Percentiles rank a stretch among this genome's conserved stretches.
Conservation (phyloP, 2,113 vertebrate species). For the Cygnus buccinator region DNA sequence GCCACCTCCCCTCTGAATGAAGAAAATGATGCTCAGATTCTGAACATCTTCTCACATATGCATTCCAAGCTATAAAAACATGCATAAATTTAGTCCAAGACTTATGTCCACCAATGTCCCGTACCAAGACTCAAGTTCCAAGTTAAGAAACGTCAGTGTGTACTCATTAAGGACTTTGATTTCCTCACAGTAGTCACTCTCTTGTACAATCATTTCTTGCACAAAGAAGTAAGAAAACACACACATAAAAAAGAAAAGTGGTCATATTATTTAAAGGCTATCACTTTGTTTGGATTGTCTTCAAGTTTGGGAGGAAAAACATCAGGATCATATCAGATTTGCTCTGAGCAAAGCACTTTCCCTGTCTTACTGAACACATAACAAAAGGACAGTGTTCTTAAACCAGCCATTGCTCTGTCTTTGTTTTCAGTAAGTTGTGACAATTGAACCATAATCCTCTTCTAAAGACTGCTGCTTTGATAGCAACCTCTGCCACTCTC, state of each 20-base stretch:
- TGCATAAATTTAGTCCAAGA: neutral
- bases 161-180: neutral
- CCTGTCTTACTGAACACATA: neutral
- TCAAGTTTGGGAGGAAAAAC: neutral
- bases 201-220: neutral
- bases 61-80: neutral
- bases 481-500: conserved; percentile 36
- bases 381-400: neutral
- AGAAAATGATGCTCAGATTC: neutral
- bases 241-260: neutral
- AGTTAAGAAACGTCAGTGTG: rapidly evolving
- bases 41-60: neutral
- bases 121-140: neutral
- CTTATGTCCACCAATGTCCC: neutral
- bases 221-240: neutral
- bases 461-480: conserved; percentile 22
- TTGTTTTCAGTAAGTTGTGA: conserved; percentile 32
- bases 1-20: neutral
- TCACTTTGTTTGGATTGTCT: neutral
- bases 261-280: neutral
- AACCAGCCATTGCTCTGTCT: neutral
- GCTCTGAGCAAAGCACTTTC: neutral
- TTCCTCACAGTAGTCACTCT: neutral
- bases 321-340: neutral
- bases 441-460: conserved; percentile 1